Conservation (phyloP, 2,888 invertebrate genomes). For the Cyaniris semiargus region DNA sequence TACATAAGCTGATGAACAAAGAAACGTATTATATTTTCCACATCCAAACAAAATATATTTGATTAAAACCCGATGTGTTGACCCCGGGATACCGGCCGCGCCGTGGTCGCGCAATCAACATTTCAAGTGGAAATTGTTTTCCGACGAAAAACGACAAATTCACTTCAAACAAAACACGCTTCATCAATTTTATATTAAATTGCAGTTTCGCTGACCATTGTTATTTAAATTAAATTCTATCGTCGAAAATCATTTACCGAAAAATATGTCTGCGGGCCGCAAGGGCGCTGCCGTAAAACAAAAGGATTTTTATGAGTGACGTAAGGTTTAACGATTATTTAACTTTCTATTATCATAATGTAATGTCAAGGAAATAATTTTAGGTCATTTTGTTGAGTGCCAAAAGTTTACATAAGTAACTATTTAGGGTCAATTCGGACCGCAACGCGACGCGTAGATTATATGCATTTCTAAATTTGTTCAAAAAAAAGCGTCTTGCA, state of each 20-base stretch:
- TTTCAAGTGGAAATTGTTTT: constrained; percentile 21
- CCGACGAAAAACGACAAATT: constrained; percentile 12
- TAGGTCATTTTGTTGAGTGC: neutral
- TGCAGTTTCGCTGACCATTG: constrained; percentile 17
- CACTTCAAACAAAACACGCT: constrained; percentile 12
- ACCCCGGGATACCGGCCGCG: neutral
- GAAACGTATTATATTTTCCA: constrained; percentile 10
- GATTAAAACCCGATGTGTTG: constrained; percentile 4
- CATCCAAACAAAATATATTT: neutral
- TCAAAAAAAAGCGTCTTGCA: too few relatives aligned
- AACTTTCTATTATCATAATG: too few relatives aligned
- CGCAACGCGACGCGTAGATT: too few relatives aligned
- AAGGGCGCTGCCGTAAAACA: neutral
- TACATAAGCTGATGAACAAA: neutral
- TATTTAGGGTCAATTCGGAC: too few relatives aligned
- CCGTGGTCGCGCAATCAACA: neutral
- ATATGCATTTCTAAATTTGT: too few relatives aligned
- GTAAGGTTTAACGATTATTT: neutral
- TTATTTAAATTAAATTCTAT: constrained; percentile 21
- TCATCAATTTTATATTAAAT: constrained; percentile 27
- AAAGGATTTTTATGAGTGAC: constrained; percentile 2
- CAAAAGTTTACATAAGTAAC: too few relatives aligned
- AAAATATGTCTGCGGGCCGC: neutral
- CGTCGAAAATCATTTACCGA: neutral
- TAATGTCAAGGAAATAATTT: too few relatives aligned